Evolutionary conservation across 2,888 invertebrate genomes (phyloP).

Genomic region (Tipula lateralis): DNA sequence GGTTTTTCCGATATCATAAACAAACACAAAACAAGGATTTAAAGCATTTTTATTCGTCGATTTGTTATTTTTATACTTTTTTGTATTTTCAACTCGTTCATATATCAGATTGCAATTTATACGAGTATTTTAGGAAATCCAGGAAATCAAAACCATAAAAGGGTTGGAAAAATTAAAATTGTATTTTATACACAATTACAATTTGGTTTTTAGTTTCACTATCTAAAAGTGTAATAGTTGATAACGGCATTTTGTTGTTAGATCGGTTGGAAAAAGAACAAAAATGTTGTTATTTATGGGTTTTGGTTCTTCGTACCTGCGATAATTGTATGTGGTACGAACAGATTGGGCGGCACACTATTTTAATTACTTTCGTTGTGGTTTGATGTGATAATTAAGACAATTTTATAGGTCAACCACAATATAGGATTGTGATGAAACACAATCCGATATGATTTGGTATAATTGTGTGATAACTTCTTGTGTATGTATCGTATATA

Average conservation of each 20-base stretch:
- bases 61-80: not conserved
- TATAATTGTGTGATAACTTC: not conserved
- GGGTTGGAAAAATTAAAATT: not conserved
- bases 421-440: not conserved
- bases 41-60: not conserved
- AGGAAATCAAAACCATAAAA: constrained; percentile 1
- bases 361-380: not conserved
- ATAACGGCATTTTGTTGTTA: not conserved
- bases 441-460: not conserved
- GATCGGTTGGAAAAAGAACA: not conserved
- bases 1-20: not conserved
- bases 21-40: not conserved
- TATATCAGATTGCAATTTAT: not conserved
- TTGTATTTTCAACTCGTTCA: not conserved
- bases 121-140: not conserved
- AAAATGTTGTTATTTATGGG: not conserved
- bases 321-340: no score
- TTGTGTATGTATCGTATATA: not conserved
- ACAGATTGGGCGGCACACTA: not conserved
- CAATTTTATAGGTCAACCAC: not conserved
- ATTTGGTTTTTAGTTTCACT: not conserved
- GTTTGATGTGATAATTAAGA: not conserved
- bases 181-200: not conserved
- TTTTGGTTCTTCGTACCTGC: not conserved
- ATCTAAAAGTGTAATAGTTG: not conserved